phyloP scores from a whole-genome alignment of 2,797 vertebrate species.

The Molossus molossus region DNA sequence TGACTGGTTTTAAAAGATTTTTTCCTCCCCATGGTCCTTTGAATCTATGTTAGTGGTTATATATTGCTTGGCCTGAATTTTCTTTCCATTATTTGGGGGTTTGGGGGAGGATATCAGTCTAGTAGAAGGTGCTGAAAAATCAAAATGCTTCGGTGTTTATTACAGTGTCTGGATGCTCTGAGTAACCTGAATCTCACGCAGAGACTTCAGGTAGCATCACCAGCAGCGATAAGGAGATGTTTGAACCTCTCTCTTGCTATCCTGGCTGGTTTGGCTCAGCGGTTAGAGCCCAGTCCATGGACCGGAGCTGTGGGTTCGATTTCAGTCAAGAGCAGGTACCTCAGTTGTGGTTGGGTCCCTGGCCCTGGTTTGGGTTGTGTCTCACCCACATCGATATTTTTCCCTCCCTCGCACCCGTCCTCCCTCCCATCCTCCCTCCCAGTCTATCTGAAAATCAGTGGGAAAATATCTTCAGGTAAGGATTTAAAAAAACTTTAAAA shows the following conservation, averaged over 20 bases:
- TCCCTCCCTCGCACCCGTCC: too few relatives aligned
- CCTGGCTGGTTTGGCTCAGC: too few relatives aligned
- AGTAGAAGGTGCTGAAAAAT: not conserved
- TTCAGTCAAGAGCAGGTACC: too few relatives aligned
- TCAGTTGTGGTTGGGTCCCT: too few relatives aligned
- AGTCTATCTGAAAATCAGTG: too few relatives aligned
- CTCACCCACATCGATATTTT: too few relatives aligned
- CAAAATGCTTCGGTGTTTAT: not conserved
- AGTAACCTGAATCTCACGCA: not conserved
- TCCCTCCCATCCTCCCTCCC: too few relatives aligned
- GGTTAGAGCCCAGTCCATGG: too few relatives aligned
- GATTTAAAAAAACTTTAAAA: too few relatives aligned
- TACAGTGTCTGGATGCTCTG: not conserved
- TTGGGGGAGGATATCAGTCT: not conserved
- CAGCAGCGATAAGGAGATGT: not conserved
- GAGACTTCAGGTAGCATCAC: not conserved
- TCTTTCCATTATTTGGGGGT: not conserved
- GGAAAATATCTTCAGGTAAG: too few relatives aligned
- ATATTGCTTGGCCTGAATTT: not conserved
- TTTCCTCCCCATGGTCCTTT: constrained; percentile 35
- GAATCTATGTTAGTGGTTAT: not conserved
- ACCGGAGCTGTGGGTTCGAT: too few relatives aligned
- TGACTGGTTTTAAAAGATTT: constrained; percentile 16
- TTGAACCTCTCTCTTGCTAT: not conserved
- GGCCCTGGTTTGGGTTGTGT: too few relatives aligned